These are phyloP conservation scores for Cyaniris semiargus DNA, from an alignment of 2,888 invertebrate species.

Conservation along the genomic window DNA sequence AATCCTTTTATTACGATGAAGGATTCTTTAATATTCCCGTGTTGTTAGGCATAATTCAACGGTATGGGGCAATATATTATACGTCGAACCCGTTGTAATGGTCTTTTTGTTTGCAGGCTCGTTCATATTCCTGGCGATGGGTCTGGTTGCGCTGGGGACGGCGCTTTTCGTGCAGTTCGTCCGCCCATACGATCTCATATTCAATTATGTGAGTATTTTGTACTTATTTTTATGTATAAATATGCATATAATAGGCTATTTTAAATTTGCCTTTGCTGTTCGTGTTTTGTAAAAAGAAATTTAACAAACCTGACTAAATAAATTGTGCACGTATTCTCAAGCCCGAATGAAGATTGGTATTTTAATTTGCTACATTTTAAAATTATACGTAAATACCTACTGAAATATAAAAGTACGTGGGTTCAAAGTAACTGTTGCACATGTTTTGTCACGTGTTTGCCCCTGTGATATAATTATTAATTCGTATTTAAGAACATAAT, in stretches of 20 bases:
- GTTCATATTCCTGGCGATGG: constrained; percentile 84
- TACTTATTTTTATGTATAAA: no score
- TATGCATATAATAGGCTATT: neutral
- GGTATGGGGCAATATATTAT: neutral
- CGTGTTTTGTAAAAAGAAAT: no score
- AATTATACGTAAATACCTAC: no score
- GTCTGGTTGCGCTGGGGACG: constrained; percentile 82
- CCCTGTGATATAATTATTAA: neutral
- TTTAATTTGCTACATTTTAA: no score
- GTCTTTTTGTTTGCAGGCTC: constrained; percentile 83
- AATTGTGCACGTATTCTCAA: no score
- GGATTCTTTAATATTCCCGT: neutral
- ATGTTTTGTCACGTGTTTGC: no score
- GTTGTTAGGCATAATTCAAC: neutral
- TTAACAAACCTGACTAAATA: no score
- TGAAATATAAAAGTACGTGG: no score
- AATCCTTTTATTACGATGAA: neutral
- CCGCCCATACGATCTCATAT: constrained; percentile 88
- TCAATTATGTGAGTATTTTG: constrained; percentile 82
- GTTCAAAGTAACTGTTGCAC: no score
- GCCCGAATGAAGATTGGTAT: no score
- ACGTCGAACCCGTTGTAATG: neutral
- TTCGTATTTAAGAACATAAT: neutral
- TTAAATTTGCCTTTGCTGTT: no score
- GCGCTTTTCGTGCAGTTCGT: constrained; percentile 84